Percentiles rank a stretch among this genome's conserved stretches.
These are phyloP conservation scores for Drosophila kokeensis DNA, from an alignment of 2,888 invertebrate genomes.

Conservation along the genomic window DNA sequence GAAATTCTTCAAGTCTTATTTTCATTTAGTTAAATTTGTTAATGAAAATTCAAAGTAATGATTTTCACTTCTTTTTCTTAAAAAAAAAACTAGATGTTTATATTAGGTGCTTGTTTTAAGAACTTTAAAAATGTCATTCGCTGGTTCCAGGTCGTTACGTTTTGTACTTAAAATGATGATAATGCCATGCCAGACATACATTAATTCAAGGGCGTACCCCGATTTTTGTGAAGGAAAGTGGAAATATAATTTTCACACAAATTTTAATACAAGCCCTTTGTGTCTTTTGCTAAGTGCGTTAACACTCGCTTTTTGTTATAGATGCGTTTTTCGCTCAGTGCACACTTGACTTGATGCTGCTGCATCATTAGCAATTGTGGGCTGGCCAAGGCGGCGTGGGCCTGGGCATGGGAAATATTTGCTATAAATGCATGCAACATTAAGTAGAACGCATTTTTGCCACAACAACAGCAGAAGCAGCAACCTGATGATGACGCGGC, in stretches of 20 bases:
- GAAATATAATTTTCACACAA: not conserved
- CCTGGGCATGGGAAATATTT: slow-evolving; percentile 74
- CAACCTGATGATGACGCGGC: slow-evolving; percentile 39
- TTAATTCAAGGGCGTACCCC: not conserved
- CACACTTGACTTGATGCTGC: not conserved
- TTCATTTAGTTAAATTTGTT: not conserved
- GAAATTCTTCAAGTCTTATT: not conserved
- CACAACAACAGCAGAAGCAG: slow-evolving; percentile 36
- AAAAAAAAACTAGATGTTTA: not conserved
- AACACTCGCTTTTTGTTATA: no score
- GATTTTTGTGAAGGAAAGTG: not conserved
- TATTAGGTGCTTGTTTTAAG: not conserved
- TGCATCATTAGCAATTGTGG: slow-evolving; percentile 76
- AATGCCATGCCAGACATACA: not conserved
- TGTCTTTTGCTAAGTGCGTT: not conserved
- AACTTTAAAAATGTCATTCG: not conserved
- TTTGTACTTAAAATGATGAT: not conserved
- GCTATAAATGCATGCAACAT: slow-evolving; percentile 80
- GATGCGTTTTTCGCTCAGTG: not conserved
- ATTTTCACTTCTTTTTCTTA: not conserved
- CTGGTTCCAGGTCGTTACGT: not conserved
- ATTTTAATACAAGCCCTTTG: not conserved
- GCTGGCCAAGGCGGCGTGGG: slow-evolving; percentile 61
- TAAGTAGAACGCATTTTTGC: slow-evolving; percentile 78
- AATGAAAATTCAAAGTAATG: not conserved